These are phyloP conservation scores for Linurgus olivaceus DNA, from an alignment of 2,797 vertebrate genomes.

Conservation along the genomic window DNA sequence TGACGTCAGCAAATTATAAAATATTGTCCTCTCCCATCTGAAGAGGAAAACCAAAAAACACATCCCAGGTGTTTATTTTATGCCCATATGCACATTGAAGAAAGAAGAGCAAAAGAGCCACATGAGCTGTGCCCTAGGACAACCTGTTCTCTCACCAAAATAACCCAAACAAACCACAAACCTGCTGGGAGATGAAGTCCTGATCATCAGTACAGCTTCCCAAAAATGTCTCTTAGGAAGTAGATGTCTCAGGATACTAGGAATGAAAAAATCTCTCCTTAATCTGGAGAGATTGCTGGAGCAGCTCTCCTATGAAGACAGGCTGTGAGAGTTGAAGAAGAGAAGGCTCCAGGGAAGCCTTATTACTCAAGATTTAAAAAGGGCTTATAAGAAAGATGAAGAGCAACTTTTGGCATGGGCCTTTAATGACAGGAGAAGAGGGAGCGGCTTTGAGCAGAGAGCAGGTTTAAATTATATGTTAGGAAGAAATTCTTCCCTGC, in stretches of 20 bases:
- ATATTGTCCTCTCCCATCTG: not conserved
- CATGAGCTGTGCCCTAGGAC: not conserved
- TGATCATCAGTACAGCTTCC: not conserved
- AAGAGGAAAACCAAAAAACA: not conserved
- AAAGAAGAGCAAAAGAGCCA: not conserved
- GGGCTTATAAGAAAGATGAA: not conserved
- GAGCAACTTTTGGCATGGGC: not conserved
- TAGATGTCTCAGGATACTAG: not conserved
- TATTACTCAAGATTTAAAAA: not conserved
- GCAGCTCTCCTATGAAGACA: not conserved
- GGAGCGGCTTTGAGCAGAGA: not conserved
- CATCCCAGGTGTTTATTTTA: not conserved
- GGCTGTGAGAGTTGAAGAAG: not conserved
- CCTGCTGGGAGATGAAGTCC: not conserved
- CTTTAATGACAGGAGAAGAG: not conserved
- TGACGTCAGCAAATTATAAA: not conserved
- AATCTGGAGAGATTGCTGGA: not conserved
- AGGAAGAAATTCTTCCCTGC: not conserved
- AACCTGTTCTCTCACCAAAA: not conserved
- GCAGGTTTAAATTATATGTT: not conserved
- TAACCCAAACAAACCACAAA: not conserved
- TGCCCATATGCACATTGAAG: not conserved
- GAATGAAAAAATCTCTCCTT: not conserved
- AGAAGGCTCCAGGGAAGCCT: not conserved
- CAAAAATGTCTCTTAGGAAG: not conserved